Percentiles rank a stretch among this genome's conserved stretches.
Conservation (phyloP, 1,140 invertebrate genomes). For the Neuroterus valhalla region DNA sequence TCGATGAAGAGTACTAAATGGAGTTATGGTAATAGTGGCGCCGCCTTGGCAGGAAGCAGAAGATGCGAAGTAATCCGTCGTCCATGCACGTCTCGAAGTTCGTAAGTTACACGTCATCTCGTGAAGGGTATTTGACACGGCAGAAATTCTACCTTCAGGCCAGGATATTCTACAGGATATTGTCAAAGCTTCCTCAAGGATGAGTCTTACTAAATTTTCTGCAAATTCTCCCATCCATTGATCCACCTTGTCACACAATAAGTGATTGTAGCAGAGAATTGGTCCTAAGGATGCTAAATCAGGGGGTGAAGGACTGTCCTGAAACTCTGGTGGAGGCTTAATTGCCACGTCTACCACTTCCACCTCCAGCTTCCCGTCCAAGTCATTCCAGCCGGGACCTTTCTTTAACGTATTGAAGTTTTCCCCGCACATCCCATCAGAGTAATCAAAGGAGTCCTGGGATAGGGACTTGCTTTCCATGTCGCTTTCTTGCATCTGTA, state of each 20-base stretch:
- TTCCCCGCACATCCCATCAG: conserved; percentile 83
- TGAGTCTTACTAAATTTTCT: conserved; percentile 62
- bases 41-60: conserved; percentile 77
- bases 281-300: conserved; percentile 67
- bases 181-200: conserved; percentile 67
- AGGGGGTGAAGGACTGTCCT: conserved; percentile 77
- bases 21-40: conserved; percentile 69
- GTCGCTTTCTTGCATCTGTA: conserved; percentile 80
- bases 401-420: conserved; percentile 89
- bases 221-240: conserved; percentile 66
- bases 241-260: conserved; percentile 44
- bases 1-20: conserved; percentile 75
- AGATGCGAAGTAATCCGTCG: conserved; percentile 78
- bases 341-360: conserved; percentile 78
- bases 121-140: conserved; percentile 42
- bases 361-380: conserved; percentile 67
- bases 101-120: conserved; percentile 47
- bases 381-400: conserved; percentile 78
- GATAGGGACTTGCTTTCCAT: conserved; percentile 80
- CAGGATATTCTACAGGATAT: conserved; percentile 70
- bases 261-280: conserved; percentile 58
- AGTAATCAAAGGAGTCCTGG: conserved; percentile 81
- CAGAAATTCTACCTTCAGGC: conserved; percentile 66
- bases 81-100: conserved; percentile 76
- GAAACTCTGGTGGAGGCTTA: conserved; percentile 87